These are phyloP conservation scores for Oxyruncus cristatus DNA, from an alignment of 2,113 vertebrate genomes.

Conservation along the genomic window DNA sequence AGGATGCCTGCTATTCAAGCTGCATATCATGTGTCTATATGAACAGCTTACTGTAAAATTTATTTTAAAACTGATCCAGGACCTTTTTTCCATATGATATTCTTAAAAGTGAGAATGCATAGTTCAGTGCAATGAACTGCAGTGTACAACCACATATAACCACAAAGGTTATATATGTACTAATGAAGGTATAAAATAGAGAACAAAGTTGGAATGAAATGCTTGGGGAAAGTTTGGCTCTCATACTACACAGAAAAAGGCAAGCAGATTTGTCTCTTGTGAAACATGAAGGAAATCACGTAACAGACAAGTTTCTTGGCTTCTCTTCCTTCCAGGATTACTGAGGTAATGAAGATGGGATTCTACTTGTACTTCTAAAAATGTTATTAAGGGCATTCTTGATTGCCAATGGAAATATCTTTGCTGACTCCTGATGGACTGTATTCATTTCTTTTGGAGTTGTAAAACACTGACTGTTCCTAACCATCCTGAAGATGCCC, in stretches of 20 bases:
- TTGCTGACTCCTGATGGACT: not conserved
- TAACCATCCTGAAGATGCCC: not conserved
- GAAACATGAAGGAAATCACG: slow-evolving; percentile 32
- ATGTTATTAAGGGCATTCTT: not conserved
- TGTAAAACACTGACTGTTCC: not conserved
- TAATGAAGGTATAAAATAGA: slow-evolving; percentile 21
- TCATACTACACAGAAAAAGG: not conserved
- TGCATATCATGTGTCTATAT: not conserved
- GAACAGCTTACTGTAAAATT: not conserved
- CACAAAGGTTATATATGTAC: not conserved
- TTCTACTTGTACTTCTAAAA: not conserved
- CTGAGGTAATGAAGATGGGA: slow-evolving; percentile 5
- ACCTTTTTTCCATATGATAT: not conserved
- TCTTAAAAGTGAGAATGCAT: not conserved
- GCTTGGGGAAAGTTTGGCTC: not conserved
- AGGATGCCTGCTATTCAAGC: not conserved
- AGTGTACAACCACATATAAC: not conserved
- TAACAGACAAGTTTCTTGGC: slow-evolving; percentile 19
- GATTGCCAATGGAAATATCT: not conserved
- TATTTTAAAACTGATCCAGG: not conserved
- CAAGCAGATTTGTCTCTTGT: slow-evolving; percentile 18
- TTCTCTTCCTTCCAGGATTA: not conserved
- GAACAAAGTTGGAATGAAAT: slow-evolving; percentile 11
- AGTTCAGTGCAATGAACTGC: not conserved
- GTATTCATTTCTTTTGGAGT: not conserved